Evolutionary conservation across 2,113 vertebrate species (phyloP), one percentile per base, ranked within the genome.

Genomic region (Laticauda colubrina): DNA sequence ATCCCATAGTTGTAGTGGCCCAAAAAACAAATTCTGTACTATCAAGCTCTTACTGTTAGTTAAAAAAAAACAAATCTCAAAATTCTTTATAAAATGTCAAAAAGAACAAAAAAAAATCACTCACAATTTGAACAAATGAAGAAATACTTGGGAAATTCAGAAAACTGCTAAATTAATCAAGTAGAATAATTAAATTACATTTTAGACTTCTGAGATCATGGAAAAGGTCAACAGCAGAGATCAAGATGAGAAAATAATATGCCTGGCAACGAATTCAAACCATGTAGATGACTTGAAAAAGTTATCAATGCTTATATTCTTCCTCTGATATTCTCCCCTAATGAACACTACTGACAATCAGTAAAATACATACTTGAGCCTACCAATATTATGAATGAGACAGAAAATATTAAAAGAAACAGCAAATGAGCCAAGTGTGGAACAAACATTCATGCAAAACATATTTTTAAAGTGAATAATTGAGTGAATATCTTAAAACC

Each of bases 331-430:
- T 91, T 92, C 93, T 53, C 23, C 86, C 14, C 54, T 11, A 88
- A 57, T 93, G 92, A 95, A 90, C 90, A 95, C 93, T 75, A 94
- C 69, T 92, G 93, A 96, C 92, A 54, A 95, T 88, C 39, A 92
- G 94, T 94, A 94, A 95, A 96, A 93, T 5, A 91, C 11, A 87
- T 87, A 56, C 95, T 89, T 93, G 64, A 95, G 89, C 34, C 85
- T 94, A 53, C 48, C 94, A 91, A 51, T 69, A 94, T 24, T 96
- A 93, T 90, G 94, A 34, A 61, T 95, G 75, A 93, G 5, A 91
- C 4, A 91, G 21, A 95, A 96, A 93, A 96, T 56, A 93, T 90
- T 69, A 94, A 94, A 90, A 90, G 75, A 29, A 92, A 94, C 92
- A 94, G 69, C 94, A 96, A 96, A 94, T 93, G 59, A 94, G 26